A percentile compares a stretch with the other conserved stretches of the same genome.
phyloP scores from a whole-genome alignment of 2,888 invertebrate species.

The Nemapogon koenigi region DNA sequence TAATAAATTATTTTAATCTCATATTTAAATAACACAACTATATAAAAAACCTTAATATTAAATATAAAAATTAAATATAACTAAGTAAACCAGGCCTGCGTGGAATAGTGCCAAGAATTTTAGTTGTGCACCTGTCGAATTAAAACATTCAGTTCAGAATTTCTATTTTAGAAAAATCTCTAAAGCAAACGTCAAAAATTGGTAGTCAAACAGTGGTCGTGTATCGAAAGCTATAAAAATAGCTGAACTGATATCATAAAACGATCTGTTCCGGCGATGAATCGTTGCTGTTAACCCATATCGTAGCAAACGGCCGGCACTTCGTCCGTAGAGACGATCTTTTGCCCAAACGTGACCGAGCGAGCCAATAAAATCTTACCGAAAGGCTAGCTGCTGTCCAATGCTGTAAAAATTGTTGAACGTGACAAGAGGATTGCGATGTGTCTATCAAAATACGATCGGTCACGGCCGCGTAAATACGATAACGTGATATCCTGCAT shows the following conservation, averaged over 20 bases:
- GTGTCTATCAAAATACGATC: conserved; percentile 4
- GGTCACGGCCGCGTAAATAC: no score
- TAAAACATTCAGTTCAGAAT: no score
- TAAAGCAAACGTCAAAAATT: conserved; percentile 6
- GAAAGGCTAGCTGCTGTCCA: conserved; percentile 14
- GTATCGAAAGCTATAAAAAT: conserved; percentile 28
- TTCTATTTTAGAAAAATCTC: conserved; percentile 5
- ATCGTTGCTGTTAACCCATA: conserved; percentile 44
- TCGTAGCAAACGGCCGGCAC: conserved; percentile 37
- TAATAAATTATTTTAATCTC: no score
- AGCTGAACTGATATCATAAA: conserved; percentile 41
- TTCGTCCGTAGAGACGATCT: conserved; percentile 39
- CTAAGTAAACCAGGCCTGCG: no score
- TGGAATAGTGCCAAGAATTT: no score
- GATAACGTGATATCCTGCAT: no score
- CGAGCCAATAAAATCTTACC: conserved; percentile 46
- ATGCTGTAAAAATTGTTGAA: conserved; percentile 37
- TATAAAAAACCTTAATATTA: no score
- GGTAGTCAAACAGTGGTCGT: conserved; percentile 18
- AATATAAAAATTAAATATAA: no score
- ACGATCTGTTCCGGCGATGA: conserved; percentile 42
- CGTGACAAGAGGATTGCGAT: conserved; percentile 27
- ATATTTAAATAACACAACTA: no score
- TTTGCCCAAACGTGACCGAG: conserved; percentile 48
- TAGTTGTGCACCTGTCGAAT: no score